Conservation (phyloP, 2,797 vertebrate genomes). For the Saxicola maurus region DNA sequence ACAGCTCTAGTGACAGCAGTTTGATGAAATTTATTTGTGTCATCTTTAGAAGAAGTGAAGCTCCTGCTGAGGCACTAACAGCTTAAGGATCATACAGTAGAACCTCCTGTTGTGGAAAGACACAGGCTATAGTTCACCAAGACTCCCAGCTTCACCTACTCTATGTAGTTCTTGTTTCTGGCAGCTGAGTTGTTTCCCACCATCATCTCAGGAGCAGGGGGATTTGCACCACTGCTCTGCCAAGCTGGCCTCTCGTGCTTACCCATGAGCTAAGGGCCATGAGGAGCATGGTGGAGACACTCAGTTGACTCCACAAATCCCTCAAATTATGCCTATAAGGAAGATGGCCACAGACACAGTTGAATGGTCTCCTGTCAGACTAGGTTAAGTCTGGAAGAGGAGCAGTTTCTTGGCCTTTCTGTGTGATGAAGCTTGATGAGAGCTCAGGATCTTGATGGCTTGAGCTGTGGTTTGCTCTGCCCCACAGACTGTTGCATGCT, state of each 20-base stretch:
- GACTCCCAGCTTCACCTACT: background rate
- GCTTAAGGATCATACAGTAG: background rate
- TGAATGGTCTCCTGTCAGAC: background rate
- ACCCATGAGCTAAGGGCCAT: background rate
- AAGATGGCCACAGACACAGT: background rate
- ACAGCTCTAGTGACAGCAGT: background rate
- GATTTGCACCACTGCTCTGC: background rate
- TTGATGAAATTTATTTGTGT: background rate
- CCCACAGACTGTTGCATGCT: background rate
- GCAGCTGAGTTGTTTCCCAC: background rate
- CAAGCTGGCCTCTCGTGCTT: background rate
- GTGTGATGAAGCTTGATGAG: background rate
- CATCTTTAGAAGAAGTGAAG: background rate
- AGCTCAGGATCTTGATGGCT: background rate
- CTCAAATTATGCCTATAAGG: background rate
- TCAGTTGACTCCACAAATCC: background rate
- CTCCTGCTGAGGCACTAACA: background rate
- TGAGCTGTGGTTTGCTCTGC: background rate
- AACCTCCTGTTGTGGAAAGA: background rate
- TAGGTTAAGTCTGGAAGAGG: background rate
- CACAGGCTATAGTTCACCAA: background rate
- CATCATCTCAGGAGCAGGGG: background rate
- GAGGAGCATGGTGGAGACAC: background rate
- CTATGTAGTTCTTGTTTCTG: background rate
- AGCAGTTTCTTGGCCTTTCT: background rate